A percentile compares a stretch with the other conserved stretches of the same genome.
These are phyloP conservation scores for Manacus vitellinus DNA, from an alignment of 2,113 vertebrate species.

Conservation along the genomic window DNA sequence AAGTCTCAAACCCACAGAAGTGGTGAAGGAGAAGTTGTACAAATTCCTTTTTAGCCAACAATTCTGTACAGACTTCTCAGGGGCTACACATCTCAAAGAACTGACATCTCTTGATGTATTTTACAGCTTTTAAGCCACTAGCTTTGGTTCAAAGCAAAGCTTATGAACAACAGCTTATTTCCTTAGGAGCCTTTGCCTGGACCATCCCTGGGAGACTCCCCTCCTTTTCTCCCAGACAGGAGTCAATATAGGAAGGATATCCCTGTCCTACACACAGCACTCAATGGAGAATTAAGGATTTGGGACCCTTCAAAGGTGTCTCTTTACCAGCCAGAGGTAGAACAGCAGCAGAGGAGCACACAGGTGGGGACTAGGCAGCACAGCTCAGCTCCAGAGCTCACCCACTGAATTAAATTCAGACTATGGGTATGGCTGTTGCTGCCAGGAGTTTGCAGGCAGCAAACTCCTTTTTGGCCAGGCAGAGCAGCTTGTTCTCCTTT, in stretches of 20 bases:
- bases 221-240: neutral
- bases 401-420: neutral
- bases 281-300: neutral
- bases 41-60: neutral
- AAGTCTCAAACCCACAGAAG: neutral
- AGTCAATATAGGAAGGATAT: neutral
- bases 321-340: neutral
- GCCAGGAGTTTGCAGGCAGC: neutral
- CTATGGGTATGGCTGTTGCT: neutral
- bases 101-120: neutral
- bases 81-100: neutral
- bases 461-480: neutral
- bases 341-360: neutral
- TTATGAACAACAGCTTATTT: neutral
- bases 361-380: neutral
- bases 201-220: neutral
- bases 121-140: neutral
- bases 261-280: neutral
- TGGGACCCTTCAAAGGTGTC: neutral
- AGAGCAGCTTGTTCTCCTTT: neutral
- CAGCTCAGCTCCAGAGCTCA: neutral
- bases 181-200: neutral
- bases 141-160: conserved; percentile 3
- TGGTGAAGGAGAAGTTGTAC: neutral
- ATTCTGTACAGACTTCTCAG: neutral